Percentiles rank a stretch among this genome's conserved stretches.
Conservation (phyloP, 2,113 vertebrate genomes). For the Diadophis punctatus region DNA sequence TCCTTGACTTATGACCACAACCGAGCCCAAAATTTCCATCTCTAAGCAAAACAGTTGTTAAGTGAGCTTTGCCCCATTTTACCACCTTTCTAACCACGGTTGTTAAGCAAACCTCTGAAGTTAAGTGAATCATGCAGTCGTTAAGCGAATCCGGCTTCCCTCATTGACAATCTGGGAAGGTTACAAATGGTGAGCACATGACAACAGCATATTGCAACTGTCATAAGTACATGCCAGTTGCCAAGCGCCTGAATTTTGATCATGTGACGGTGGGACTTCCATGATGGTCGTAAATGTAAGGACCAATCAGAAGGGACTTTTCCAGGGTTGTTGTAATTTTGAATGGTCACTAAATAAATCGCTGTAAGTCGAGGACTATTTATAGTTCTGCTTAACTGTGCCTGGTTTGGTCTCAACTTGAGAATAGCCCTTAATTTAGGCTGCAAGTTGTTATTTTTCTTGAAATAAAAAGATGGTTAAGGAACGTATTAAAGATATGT, state of each 20-base stretch:
- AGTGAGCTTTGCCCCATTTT: not conserved
- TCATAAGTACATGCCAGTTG: not conserved
- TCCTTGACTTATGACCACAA: not conserved
- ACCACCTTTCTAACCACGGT: not conserved
- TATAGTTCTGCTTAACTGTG: not conserved
- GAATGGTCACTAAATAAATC: not conserved
- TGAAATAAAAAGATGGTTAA: not conserved
- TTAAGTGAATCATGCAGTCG: not conserved
- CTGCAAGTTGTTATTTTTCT: not conserved
- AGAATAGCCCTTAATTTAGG: too few relatives aligned
- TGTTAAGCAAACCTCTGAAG: not conserved
- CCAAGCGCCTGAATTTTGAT: not conserved
- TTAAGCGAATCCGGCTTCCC: not conserved
- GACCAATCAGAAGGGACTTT: not conserved
- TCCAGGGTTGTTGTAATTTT: not conserved
- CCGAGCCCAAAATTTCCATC: not conserved
- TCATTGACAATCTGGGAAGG: not conserved
- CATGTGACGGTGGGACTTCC: not conserved
- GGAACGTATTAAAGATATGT: not conserved
- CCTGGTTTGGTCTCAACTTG: not conserved
- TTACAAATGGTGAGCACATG: too few relatives aligned
- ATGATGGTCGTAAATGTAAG: not conserved
- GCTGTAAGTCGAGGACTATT: not conserved
- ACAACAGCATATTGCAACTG: not conserved
- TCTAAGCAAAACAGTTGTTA: too few relatives aligned